A percentile compares a stretch with the other conserved stretches of the same genome.
phyloP scores from a whole-genome alignment of 2,888 invertebrate species.

The Adelognathus sp. region DNA sequence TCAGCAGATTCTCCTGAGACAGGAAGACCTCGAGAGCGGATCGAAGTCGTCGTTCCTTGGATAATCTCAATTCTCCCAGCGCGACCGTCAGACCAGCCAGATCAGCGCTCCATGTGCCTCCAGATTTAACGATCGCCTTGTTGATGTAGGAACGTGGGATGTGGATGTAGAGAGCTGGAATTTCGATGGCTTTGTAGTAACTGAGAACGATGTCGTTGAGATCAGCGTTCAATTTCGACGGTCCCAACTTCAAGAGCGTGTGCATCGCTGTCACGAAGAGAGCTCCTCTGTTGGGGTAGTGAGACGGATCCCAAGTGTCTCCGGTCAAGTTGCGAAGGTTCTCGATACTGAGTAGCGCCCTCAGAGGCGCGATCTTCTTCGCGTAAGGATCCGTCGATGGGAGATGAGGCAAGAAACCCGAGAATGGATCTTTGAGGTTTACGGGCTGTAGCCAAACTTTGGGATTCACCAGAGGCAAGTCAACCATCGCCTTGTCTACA shows the following conservation, averaged over 20 bases:
- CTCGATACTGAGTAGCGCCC: slow-evolving; percentile 13
- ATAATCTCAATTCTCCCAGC: slow-evolving; percentile 32
- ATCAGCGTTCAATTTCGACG: background rate
- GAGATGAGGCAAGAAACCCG: slow-evolving; percentile 54
- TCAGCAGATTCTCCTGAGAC: slow-evolving; percentile 35
- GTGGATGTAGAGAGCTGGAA: slow-evolving; percentile 37
- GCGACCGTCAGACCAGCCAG: slow-evolving; percentile 46
- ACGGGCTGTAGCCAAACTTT: slow-evolving; percentile 54
- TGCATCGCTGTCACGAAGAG: slow-evolving; percentile 56
- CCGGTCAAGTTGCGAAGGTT: slow-evolving; percentile 49
- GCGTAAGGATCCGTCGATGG: background rate
- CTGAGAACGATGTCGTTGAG: slow-evolving; percentile 31
- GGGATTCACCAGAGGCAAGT: slow-evolving; percentile 61
- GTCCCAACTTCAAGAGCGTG: slow-evolving; percentile 27
- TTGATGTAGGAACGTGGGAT: slow-evolving; percentile 54
- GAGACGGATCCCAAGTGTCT: slow-evolving; percentile 43
- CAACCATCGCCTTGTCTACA: background rate
- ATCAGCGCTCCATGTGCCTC: slow-evolving; percentile 56
- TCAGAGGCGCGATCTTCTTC: slow-evolving; percentile 39
- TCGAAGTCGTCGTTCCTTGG: background rate
- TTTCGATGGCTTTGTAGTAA: slow-evolving; percentile 51
- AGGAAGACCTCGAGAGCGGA: slow-evolving; percentile 42
- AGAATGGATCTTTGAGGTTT: slow-evolving; percentile 55
- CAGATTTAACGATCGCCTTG: slow-evolving; percentile 44
- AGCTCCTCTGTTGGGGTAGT: slow-evolving; percentile 58